Evolutionary conservation across 2,797 vertebrate species (phyloP).

Genomic region (Sylvilagus floridanus): DNA sequence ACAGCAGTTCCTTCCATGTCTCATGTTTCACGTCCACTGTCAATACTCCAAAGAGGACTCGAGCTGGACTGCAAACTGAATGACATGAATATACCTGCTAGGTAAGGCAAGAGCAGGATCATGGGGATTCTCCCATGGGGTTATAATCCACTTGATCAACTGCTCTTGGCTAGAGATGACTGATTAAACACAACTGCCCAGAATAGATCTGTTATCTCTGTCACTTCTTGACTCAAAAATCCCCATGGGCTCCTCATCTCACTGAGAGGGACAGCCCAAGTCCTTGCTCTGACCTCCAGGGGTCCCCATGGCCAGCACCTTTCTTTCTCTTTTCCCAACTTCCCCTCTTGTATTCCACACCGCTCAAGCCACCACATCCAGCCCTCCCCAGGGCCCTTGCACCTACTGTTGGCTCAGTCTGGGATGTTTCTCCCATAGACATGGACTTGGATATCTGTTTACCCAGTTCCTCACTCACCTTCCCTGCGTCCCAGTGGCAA

Average conservation of each 20-base stretch:
- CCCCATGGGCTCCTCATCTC: background rate
- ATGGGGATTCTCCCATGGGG: too few relatives aligned
- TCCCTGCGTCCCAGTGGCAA: background rate
- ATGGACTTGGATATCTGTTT: too few relatives aligned
- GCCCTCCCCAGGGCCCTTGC: background rate
- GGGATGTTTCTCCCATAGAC: background rate
- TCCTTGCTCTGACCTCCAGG: background rate
- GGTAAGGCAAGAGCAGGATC: background rate
- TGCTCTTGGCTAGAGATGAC: background rate
- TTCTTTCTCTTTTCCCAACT: background rate
- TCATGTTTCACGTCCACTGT: background rate
- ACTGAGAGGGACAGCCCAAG: background rate
- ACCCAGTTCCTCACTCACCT: background rate
- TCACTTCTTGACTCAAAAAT: background rate
- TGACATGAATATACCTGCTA: background rate
- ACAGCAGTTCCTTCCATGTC: background rate
- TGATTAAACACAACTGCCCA: background rate
- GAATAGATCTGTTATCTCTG: background rate
- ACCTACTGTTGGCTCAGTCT: background rate
- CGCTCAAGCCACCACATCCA: background rate
- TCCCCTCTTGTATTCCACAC: background rate
- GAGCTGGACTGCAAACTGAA: background rate
- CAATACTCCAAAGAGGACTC: background rate
- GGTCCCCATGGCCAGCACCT: background rate
- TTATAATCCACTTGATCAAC: background rate